Percentiles rank a stretch among this genome's conserved stretches.
These are phyloP conservation scores for Paramisgurnus dabryanus DNA, from an alignment of 2,113 vertebrate species.

Conservation along the genomic window DNA sequence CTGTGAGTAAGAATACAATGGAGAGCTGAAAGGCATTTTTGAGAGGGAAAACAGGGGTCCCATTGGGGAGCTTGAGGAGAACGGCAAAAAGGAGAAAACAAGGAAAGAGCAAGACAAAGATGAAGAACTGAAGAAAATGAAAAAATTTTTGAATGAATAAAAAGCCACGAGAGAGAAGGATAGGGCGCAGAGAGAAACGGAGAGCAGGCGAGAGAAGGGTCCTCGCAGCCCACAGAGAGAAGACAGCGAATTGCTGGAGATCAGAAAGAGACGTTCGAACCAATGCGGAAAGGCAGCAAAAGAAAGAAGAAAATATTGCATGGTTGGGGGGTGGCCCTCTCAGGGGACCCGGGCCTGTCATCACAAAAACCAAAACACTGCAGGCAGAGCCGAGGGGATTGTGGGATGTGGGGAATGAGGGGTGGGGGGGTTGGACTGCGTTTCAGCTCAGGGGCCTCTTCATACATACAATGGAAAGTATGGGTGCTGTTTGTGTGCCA, in stretches of 20 bases:
- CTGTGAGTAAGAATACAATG: conserved; percentile 18
- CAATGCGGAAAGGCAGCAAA: conserved; percentile 74
- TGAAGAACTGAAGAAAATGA: conserved; percentile 54
- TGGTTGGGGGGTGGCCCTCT: conserved; percentile 68
- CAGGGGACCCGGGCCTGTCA: conserved; percentile 84
- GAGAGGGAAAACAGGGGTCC: conserved; percentile 74
- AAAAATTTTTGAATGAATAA: conserved; percentile 68
- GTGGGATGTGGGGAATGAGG: conserved; percentile 72
- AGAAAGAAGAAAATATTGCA: conserved; percentile 72
- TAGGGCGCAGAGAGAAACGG: conserved; percentile 74
- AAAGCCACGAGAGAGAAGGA: conserved; percentile 64
- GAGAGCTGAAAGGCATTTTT: conserved; percentile 66
- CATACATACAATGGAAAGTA: conserved; percentile 67
- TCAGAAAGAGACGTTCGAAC: conserved; percentile 80
- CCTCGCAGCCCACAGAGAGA: conserved; percentile 72
- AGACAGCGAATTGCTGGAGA: conserved; percentile 73
- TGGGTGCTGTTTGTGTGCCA: conserved; percentile 64
- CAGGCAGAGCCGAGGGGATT: conserved; percentile 63
- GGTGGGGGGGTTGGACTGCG: conserved; percentile 57
- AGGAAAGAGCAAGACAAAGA: conserved; percentile 59
- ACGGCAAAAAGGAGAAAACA: conserved; percentile 63
- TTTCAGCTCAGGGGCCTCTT: conserved; percentile 60
- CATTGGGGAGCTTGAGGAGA: conserved; percentile 71
- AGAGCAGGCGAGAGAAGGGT: conserved; percentile 75
- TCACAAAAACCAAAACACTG: conserved; percentile 77